Conservation (phyloP, 1,140 invertebrate genomes). For the Drosophila cardini region DNA sequence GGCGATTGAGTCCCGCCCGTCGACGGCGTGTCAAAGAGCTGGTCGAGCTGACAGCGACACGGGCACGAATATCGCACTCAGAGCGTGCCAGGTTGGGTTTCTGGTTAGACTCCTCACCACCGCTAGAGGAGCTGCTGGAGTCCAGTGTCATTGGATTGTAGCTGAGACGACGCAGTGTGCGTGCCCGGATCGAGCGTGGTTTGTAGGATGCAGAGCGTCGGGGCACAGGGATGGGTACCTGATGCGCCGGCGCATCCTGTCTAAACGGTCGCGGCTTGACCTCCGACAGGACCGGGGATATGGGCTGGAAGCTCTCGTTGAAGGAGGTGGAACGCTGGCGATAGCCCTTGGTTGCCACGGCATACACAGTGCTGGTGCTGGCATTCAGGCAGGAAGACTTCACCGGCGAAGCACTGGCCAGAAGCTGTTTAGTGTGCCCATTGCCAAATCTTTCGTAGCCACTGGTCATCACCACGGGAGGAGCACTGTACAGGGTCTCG, state of each 20-base stretch:
- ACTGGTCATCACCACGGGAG: slow-evolving; percentile 59
- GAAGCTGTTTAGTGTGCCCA: slow-evolving; percentile 64
- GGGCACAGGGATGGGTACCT: slow-evolving; percentile 27
- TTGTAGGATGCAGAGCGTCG: slow-evolving; percentile 76
- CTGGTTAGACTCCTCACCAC: slow-evolving; percentile 60
- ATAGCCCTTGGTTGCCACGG: slow-evolving; percentile 53
- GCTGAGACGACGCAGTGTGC: slow-evolving; percentile 86
- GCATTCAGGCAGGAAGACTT: slow-evolving; percentile 65
- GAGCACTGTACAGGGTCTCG: slow-evolving; percentile 60
- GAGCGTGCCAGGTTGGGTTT: slow-evolving; percentile 84
- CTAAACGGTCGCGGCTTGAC: slow-evolving; percentile 50
- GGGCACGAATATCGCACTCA: slow-evolving; percentile 84
- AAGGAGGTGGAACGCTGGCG: slow-evolving; percentile 84
- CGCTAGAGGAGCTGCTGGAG: slow-evolving; percentile 84
- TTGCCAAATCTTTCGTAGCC: slow-evolving; percentile 69
- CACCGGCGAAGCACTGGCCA: slow-evolving; percentile 74
- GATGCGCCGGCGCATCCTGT: slow-evolving; percentile 30
- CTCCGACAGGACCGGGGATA: slow-evolving; percentile 74
- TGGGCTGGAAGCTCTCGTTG: slow-evolving; percentile 82
- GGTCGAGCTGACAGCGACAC: slow-evolving; percentile 60
- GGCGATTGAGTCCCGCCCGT: slow-evolving; percentile 63
- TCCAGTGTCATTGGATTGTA: slow-evolving; percentile 86
- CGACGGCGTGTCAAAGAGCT: slow-evolving; percentile 64
- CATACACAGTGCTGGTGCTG: slow-evolving; percentile 70
- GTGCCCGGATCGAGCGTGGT: slow-evolving; percentile 84